Conservation (phyloP, 2,113 vertebrate genomes). For the Halcyon malimbica region DNA sequence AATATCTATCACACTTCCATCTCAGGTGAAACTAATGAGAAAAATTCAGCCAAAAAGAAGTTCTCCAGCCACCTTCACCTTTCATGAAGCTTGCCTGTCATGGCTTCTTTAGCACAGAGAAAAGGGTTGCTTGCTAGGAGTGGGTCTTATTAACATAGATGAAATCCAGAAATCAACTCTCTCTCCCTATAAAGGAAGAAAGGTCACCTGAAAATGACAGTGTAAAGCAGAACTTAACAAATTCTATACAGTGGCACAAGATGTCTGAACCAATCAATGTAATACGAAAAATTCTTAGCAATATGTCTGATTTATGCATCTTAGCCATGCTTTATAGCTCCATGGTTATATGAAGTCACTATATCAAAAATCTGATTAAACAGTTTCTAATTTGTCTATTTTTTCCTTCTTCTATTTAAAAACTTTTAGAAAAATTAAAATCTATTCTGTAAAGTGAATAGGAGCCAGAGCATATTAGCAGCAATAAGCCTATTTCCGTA, state of each 20-base stretch:
- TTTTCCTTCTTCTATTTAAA: not conserved
- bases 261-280: not conserved
- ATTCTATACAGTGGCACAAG: not conserved
- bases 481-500: not conserved
- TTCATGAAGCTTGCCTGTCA: not conserved
- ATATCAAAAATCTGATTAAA: not conserved
- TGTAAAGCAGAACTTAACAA: not conserved
- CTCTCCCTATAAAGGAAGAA: not conserved
- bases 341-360: not conserved
- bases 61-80: accelerated
- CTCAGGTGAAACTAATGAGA: not conserved
- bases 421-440: not conserved
- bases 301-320: not conserved
- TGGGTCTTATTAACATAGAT: not conserved
- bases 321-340: not conserved
- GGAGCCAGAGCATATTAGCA: not conserved
- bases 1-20: not conserved
- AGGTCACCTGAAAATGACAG: not conserved
- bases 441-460: not conserved
- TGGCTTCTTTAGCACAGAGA: not conserved
- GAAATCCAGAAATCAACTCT: not conserved
- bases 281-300: not conserved
- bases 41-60: not conserved
- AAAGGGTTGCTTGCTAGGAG: not conserved
- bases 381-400: not conserved